Evolutionary conservation across 2,797 vertebrate species (phyloP).

Genomic region (Pelodytes ibericus): DNA sequence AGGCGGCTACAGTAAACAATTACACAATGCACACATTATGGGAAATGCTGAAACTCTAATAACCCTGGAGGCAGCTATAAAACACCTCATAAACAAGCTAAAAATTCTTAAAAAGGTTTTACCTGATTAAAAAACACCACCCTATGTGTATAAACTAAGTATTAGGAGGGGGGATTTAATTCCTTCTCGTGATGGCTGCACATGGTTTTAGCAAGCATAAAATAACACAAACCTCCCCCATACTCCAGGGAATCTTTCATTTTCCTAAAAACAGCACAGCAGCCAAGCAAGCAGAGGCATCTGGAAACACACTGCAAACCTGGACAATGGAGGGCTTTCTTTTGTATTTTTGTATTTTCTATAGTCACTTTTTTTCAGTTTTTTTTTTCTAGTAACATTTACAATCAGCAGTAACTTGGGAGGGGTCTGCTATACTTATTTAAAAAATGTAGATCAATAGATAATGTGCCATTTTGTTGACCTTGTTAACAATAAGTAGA

Average conservation of each 20-base stretch:
- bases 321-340: conserved; percentile 45
- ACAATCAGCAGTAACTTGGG: conserved; percentile 17
- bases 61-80: conserved; percentile 31
- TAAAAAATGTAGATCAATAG: too few relatives aligned
- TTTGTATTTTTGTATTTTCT: conserved; percentile 4
- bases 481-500: too few relatives aligned
- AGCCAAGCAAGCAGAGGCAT: conserved; percentile 40
- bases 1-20: conserved; percentile 30
- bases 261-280: conserved; percentile 28
- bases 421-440: not conserved
- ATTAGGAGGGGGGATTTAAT: conserved; percentile 25
- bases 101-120: conserved; percentile 36
- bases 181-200: conserved; percentile 24
- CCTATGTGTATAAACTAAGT: conserved; percentile 27
- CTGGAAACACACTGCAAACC: conserved; percentile 40
- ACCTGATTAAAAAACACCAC: conserved; percentile 41
- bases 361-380: not conserved
- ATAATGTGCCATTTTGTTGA: too few relatives aligned
- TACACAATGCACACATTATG: conserved; percentile 32
- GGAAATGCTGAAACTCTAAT: not conserved
- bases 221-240: conserved; percentile 28
- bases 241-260: conserved; percentile 32
- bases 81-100: conserved; percentile 47
- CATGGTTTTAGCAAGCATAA: conserved; percentile 36
- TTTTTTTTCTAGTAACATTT: conserved; percentile 6